Percentiles rank a stretch among this genome's conserved stretches.
phyloP scores from a whole-genome alignment of 1,140 invertebrate species.

The Globodera ellingtonae region DNA sequence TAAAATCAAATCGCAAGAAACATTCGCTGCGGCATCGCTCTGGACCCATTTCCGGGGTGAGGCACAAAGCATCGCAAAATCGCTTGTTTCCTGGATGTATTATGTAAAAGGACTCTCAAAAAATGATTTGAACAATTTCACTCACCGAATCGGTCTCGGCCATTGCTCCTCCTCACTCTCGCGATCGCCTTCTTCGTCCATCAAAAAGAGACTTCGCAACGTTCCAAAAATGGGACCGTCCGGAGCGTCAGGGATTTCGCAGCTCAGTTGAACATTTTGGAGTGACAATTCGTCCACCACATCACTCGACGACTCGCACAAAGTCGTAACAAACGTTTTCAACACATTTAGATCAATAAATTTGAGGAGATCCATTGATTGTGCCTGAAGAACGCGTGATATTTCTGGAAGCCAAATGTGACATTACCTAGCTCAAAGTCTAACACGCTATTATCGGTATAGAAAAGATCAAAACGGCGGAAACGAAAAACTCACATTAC shows the following conservation, averaged over 20 bases:
- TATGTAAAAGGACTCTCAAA: background rate
- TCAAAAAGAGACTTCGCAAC: slow-evolving; percentile 13
- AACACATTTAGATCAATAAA: background rate
- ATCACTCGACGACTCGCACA: background rate
- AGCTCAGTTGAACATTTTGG: background rate
- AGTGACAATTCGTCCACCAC: slow-evolving; percentile 1
- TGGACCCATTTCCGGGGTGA: slow-evolving; percentile 19
- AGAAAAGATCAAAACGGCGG: too few relatives aligned
- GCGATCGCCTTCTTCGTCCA: background rate
- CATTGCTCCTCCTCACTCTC: background rate
- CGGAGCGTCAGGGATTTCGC: slow-evolving; percentile 13
- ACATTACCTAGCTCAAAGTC: too few relatives aligned
- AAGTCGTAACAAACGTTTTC: background rate
- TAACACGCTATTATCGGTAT: too few relatives aligned
- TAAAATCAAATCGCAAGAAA: background rate
- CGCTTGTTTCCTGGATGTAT: slow-evolving; percentile 12
- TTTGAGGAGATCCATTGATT: slow-evolving; percentile 6
- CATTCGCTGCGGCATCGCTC: slow-evolving; percentile 28
- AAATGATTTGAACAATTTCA: background rate
- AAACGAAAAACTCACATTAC: too few relatives aligned
- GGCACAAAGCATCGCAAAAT: slow-evolving; percentile 15
- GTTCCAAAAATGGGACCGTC: slow-evolving; percentile 13
- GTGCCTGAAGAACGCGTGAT: background rate
- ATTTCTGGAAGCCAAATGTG: too few relatives aligned
- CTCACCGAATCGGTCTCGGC: background rate